These are phyloP conservation scores for Bacillus rossius DNA, from an alignment of 1,140 invertebrate species.

Conservation along the genomic window DNA sequence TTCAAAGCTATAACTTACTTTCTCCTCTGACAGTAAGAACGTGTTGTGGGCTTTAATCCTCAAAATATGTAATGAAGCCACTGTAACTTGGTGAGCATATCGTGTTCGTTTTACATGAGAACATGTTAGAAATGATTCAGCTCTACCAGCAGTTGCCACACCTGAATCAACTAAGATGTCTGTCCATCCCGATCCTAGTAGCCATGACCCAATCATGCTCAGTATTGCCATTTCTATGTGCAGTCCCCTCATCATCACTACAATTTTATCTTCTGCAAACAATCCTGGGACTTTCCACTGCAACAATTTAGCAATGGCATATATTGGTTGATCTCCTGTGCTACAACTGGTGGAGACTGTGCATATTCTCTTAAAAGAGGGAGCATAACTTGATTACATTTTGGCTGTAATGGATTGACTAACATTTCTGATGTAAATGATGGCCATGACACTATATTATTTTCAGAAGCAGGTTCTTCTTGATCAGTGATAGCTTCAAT, in stretches of 20 bases:
- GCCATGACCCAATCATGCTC: constrained; percentile 6
- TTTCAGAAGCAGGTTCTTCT: background rate
- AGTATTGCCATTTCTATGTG: constrained; percentile 25
- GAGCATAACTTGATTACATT: background rate
- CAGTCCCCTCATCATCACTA: constrained; percentile 27
- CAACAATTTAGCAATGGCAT: constrained; percentile 25
- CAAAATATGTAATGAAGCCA: constrained; percentile 10
- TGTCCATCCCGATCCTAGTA: constrained; percentile 4
- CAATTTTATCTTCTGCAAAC: constrained; percentile 26
- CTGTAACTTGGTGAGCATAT: constrained; percentile 25
- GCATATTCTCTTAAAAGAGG: background rate
- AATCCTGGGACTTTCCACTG: constrained; percentile 27
- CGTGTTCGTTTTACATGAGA: constrained; percentile 15
- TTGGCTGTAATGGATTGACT: too few relatives aligned
- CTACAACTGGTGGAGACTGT: background rate
- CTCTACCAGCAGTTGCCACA: constrained; percentile 15
- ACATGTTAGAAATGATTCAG: constrained; percentile 17
- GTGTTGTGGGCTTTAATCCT: background rate
- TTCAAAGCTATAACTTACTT: constrained; percentile 7
- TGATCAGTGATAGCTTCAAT: too few relatives aligned
- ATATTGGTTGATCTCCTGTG: constrained; percentile 25
- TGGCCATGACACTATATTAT: background rate
- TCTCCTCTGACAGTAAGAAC: constrained; percentile 5
- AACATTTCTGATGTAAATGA: background rate
- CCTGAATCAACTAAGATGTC: constrained; percentile 15